Base-by-base conservation (phyloP, 2,797 vertebrate genomes). In the Echeneis naucrates region DNA sequence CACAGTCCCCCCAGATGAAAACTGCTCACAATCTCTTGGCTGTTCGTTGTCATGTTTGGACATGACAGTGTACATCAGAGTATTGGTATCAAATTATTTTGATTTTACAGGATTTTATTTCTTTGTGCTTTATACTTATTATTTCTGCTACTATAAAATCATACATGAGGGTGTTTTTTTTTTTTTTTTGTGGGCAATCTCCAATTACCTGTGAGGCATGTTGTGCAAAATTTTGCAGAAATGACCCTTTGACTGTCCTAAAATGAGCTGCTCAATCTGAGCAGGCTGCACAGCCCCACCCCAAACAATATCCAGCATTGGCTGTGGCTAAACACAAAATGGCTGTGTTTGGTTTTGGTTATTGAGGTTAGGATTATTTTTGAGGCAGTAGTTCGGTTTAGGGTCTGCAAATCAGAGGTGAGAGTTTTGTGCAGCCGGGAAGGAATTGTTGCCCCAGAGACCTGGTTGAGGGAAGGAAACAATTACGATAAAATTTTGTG, bases 401-500 rank as follows among this genome's bases (percentile, higher is more conserved):
- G 40, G 64, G 21, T 62, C 79, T 74, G 54, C 33, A 62, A 69
- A 64, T 77, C 40, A 1, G 38, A 68, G 24, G 33, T 32, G 48
- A 55, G 62, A 66, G 78, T 63, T 74, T 35, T 55, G 24, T 73
- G 68, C 32, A 64, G 57, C 51, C 27, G 30, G 38, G 53, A 61
- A 67, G 75, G 24, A 67, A 57, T 30, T 54, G 61, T 38, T 45
- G 19, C 44, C 26, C 78, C 66, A 26, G 71, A 84, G 75, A 69
- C 57, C 51, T 44, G 48, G 57, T 51, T 74, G 37, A 44, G 59
- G 26, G 42, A 63, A 59, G 63, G 48, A 83, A 67, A 77, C 67
- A 84, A 81, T 84, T 81, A 77, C 60, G 11, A 42, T 55, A 69
- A 42, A 76, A 72, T 80, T 16, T 77, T 75, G n/a, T 35, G 76